phyloP scores from a whole-genome alignment of 2,888 invertebrate genomes.

The Didymodactylos carnosus region DNA sequence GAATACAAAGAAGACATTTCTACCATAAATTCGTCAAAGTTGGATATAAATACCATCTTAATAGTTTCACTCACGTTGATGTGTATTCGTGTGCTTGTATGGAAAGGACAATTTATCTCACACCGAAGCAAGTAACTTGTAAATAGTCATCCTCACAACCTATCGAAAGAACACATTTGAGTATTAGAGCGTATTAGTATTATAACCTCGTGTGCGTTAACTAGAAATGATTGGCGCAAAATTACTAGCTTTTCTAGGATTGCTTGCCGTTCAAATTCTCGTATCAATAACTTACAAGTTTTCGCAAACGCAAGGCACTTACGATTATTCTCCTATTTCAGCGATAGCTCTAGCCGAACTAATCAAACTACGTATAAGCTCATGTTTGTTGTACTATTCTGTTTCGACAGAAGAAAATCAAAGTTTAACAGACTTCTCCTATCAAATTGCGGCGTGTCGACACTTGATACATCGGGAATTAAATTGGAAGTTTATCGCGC shows the following conservation, averaged over 20 bases:
- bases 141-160: too few relatives aligned
- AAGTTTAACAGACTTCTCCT: not conserved
- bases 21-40: too few relatives aligned
- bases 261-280: not conserved
- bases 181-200: too few relatives aligned
- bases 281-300: not conserved
- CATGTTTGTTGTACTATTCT: not conserved
- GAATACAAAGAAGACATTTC: too few relatives aligned
- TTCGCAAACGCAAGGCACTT: not conserved
- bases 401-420: not conserved
- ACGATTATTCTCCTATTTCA: not conserved
- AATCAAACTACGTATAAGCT: not conserved
- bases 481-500: not conserved
- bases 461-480: not conserved
- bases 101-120: too few relatives aligned
- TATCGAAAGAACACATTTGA: too few relatives aligned
- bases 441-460: not conserved
- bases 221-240: too few relatives aligned
- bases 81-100: too few relatives aligned
- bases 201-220: too few relatives aligned
- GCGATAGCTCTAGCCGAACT: not conserved
- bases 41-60: too few relatives aligned
- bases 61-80: too few relatives aligned
- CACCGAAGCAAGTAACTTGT: too few relatives aligned
- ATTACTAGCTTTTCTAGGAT: not conserved